Base-by-base conservation (phyloP, 2,888 invertebrate genomes). In the Temnothorax unifasciatus region DNA sequence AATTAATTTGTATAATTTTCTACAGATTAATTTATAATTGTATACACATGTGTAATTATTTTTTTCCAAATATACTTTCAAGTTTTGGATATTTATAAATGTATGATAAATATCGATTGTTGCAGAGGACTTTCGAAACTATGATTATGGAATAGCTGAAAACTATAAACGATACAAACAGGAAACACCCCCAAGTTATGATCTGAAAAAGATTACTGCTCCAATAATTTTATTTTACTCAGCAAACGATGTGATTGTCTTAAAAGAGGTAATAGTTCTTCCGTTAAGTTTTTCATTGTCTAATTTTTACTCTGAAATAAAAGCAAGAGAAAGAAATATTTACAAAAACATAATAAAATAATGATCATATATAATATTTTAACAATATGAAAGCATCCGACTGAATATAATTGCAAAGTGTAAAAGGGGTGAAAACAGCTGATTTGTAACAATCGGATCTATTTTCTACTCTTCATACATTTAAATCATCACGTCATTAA, bases 141-240 rank as follows among this genome's bases (percentile, higher is more conserved):
- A 86, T 61, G 91, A 91, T 85, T 86, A 86, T 64, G 90, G 90
- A 11, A 79, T 75, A 61, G 50, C 41, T 44, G 82, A 86, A 13
- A 91, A 91, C 82, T 87, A 82, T 25, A 82, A 79, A 11, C 81
- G 79, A 4, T 91, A 90, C 47, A 85, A 86, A 9, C 83, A 86
- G 29, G 85, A 85, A 64, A 82, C 52, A 50, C 89, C 90, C 13
- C 88, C 90, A 57, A 41, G 44, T 1, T 91, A 91, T 82, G 85
- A 90, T 63, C 41, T 91, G 8, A 86, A 86, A n/a, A 89, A 89
- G 79, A 85, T 91, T 69, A 86, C 84, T 29, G 85, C 86, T 15
- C 87, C 89, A 18, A 44, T 79, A 2, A 13, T 21, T 44, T 15
- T 79, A 18, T 69, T 81, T 69, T 69, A 81, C 4, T 15, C 21